Evolutionary conservation across 2,888 invertebrate species (phyloP), one percentile per base, ranked within the genome.

Genomic region (Lottia gigantea): DNA sequence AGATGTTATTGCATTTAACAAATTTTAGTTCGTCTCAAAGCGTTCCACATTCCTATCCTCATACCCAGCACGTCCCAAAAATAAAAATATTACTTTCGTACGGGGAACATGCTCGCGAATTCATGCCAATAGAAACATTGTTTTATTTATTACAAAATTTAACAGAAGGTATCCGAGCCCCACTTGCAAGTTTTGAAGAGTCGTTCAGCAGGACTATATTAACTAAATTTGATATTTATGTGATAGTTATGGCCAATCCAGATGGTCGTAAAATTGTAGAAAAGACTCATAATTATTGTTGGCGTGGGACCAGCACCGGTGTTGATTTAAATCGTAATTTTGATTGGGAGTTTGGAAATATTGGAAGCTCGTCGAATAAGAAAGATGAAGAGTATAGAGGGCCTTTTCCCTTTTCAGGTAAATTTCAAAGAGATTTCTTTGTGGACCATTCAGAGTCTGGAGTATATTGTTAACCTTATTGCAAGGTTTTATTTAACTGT

Each of bases 101-200:
- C 77, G 87, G 87, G 14, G 87, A 87, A 76, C 87, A 87, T 82
- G 86, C 87, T 8, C 78, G 87, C 64, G 87, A 87, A 71, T 87
- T 86, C 74, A 76, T 87, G 19, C 87, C 87, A 31, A 77, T 86
- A 14, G 87, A 87, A 70, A 82, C 83, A 47, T 74, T 85, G 75
- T 80, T 87, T 67, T 72, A 78, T 67, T 71, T 87, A 4, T 47
- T 87, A 16, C 72, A 78, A 61, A 82, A 81, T 66, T 62, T 87
- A 19, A 83, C 82, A 31, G 45, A 23, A 40, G 85, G 84, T 15
- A 25, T 80, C 19, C 47, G 72, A 16, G 26, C 71, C 25, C 66
- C 71, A 14, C 16, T 46, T 49, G 76, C 70, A 25, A 75, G 72
- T 66, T 62, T 62, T 46, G 76, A 71, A 26, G 70, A 75, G 31